A percentile compares a stretch with the other conserved stretches of the same genome.
Conservation (phyloP, 2,797 vertebrate species). For the Sebastes itinus region DNA sequence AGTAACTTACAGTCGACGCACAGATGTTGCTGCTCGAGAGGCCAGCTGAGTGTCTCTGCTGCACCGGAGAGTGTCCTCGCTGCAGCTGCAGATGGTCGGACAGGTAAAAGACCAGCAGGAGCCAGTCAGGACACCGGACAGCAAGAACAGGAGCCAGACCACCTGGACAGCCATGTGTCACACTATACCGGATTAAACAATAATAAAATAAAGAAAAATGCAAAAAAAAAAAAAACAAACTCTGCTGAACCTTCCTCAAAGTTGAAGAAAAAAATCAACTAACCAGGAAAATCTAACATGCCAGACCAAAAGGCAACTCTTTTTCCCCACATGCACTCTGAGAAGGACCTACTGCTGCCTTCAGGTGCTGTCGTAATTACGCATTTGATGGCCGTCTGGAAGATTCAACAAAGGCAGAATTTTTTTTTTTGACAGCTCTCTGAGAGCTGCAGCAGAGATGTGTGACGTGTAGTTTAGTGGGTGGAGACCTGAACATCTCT, state of each 20-base stretch:
- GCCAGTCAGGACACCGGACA: constrained; percentile 53
- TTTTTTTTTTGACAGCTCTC: constrained; percentile 39
- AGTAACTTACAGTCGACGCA: constrained; percentile 67
- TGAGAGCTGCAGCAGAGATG: constrained; percentile 14
- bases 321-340: not conserved
- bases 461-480: constrained; percentile 63
- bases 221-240: not conserved
- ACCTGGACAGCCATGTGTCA: constrained; percentile 58
- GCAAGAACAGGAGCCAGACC: constrained; percentile 59
- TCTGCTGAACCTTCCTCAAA: constrained; percentile 8
- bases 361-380: constrained; percentile 54
- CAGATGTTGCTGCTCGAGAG: constrained; percentile 18
- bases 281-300: not conserved
- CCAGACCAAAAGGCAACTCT: constrained; percentile 6
- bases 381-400: not conserved
- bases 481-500: constrained; percentile 48
- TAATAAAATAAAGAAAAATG: not conserved
- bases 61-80: constrained; percentile 68
- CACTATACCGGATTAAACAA: not conserved
- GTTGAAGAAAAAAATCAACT: not conserved
- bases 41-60: constrained; percentile 75
- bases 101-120: constrained; percentile 68
- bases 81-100: constrained; percentile 79
- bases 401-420: not conserved
- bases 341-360: constrained; percentile 35